Percentiles rank a stretch among this genome's conserved stretches.
These are phyloP conservation scores for Laothoe populi DNA, from an alignment of 2,888 invertebrate species.

Conservation along the genomic window DNA sequence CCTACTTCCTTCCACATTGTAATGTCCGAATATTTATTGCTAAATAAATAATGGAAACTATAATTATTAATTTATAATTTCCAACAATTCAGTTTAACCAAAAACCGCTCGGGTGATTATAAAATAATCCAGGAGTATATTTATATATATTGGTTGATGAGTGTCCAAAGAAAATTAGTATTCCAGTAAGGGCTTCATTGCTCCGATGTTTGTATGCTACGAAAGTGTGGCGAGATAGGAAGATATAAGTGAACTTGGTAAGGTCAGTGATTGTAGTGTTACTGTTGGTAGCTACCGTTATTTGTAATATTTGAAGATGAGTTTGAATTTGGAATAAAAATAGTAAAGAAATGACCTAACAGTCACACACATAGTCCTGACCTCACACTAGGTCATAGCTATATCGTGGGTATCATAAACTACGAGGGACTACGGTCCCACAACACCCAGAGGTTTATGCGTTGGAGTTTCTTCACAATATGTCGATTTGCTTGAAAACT, in stretches of 20 bases:
- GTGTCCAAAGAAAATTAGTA: conserved; percentile 18
- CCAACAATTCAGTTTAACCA: not conserved
- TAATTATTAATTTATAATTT: too few relatives aligned
- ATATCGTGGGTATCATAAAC: too few relatives aligned
- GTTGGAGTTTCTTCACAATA: too few relatives aligned
- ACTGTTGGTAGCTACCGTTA: conserved; percentile 1
- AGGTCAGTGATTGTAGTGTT: conserved; percentile 16
- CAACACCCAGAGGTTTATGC: too few relatives aligned
- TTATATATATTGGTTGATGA: not conserved
- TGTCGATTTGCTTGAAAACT: too few relatives aligned
- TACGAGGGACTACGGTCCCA: too few relatives aligned
- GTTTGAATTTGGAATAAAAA: not conserved
- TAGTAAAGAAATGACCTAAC: not conserved
- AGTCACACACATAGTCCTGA: too few relatives aligned
- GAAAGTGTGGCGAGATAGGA: conserved; percentile 22
- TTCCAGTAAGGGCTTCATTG: conserved; percentile 15
- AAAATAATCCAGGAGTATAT: conserved; percentile 4
- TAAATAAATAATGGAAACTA: too few relatives aligned
- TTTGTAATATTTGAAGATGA: not conserved
- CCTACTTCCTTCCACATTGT: too few relatives aligned
- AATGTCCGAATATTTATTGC: too few relatives aligned
- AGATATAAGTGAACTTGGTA: conserved; percentile 17
- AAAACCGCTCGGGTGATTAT: not conserved
- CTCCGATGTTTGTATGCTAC: conserved; percentile 25
- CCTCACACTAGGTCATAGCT: too few relatives aligned